Base-by-base conservation (phyloP, 2,888 invertebrate genomes). In the Tillus elongatus region DNA sequence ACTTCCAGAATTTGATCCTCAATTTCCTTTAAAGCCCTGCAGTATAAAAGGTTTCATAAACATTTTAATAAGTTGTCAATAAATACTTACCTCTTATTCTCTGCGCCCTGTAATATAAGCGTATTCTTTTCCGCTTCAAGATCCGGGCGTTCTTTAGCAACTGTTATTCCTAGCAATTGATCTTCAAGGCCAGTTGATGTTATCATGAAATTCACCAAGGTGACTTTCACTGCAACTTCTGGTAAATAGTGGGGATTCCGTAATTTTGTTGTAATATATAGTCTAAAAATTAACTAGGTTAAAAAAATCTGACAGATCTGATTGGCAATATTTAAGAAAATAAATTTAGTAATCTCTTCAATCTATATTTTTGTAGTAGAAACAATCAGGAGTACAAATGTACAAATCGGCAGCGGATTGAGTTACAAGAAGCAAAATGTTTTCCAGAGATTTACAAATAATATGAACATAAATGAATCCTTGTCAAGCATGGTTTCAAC, bases 181-280 rank as follows among this genome's bases (percentile, higher is more conserved):
- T 91, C 92, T 66, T 89, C 80, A 15, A 95, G 67, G 1, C 95
- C 95, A 36, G 80, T 82, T 28, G 78, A 76, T 3, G 92, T 93
- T 50, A 95, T 81, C 84, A 90, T 87, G 58, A 95, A 95, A 68
- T 93, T 93, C 2, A 95, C 73, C 13, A 95, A 61, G 1, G 91
- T 88, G 3, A 87, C 84, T 61, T 93, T 90, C 0, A 91, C 91
- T 1, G 92, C 86, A 3, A 92, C 79, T 68, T 96, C 95, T 0
- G 95, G 93, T 36, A 92, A 64, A 60, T 92, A 95, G 65, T 93
- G 93, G 0, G 95, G 95, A 68, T 93, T 95, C 13, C 89, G 73
- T 30, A 92, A 66, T 60, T 92, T 93, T 2, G 95, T 93, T 11
- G 92, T 92, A 49, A 96, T 88, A 60, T 91, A 95, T 43, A 96